Evolutionary conservation across 1,140 invertebrate species (phyloP), one percentile per base, ranked within the genome.

Genomic region (Planococcus citri): DNA sequence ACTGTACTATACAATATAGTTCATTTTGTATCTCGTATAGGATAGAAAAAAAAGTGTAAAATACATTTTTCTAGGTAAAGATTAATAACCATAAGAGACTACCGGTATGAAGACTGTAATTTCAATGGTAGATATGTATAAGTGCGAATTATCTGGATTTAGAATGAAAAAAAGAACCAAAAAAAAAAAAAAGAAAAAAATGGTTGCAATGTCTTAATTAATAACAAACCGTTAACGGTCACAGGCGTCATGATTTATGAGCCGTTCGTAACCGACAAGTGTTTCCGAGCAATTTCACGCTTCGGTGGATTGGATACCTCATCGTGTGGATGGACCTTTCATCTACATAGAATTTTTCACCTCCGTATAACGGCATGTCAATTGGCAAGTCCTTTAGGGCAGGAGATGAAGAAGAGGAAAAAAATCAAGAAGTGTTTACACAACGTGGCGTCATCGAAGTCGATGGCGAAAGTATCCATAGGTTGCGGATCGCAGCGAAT

Each of bases 141-240:
- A 14, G 41, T n/a, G 41, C 10, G n/a, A 51, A 51, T 51, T 51
- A 51, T 51, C 12, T 51, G 17, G 12, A 51, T 51, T 51, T n/a
- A n/a, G n/a, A n/a, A n/a, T n/a, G n/a, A n/a, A n/a, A n/a, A n/a
- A n/a, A n/a, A n/a, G n/a, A n/a, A n/a, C n/a, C n/a, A n/a, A n/a
- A n/a, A n/a, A n/a, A n/a, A n/a, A n/a, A n/a, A n/a, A n/a, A n/a
- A n/a, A n/a, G n/a, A 20, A 51, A 51, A 51, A 51, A 51, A 4
- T 51, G 41, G 41, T 51, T 51, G n/a, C 41, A 20, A 51, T 51
- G 41, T 51, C 41, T 51, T 51, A 51, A 51, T 51, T 51, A 51
- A 51, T 51, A 51, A 51, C 41, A 51, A 33, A 51, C 41, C n/a
- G n/a, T 51, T 51, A 20, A 20, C 41, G 4, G 29, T 33, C 29